Base-by-base conservation (phyloP, 2,888 invertebrate genomes). In the Platynereis dumerilii region DNA sequence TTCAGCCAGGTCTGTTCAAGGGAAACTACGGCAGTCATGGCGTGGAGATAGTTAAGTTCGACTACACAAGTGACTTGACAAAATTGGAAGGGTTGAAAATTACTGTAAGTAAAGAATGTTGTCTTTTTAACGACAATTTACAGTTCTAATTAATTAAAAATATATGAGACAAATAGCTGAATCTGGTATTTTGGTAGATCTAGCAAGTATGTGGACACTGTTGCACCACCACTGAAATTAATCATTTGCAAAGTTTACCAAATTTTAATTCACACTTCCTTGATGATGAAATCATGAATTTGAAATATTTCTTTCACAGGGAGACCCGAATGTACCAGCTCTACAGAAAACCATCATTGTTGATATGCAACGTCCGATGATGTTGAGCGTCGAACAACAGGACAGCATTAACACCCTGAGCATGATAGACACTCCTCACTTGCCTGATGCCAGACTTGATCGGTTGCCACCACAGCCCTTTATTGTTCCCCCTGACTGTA, bases 261-360 rank as follows among this genome's bases (percentile, higher is more conserved):
- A n/a, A n/a, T n/a, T n/a, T n/a, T n/a, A n/a, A n/a, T n/a, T n/a
- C n/a, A n/a, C n/a, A n/a, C n/a, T n/a, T n/a, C n/a, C n/a, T n/a
- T n/a, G n/a, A n/a, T n/a, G n/a, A n/a, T n/a, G n/a, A n/a, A n/a
- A n/a, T n/a, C n/a, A n/a, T n/a, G n/a, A n/a, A n/a, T n/a, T n/a
- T n/a, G n/a, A n/a, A n/a, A n/a, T n/a, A n/a, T n/a, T n/a, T 12
- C 12, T 34, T 34, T 34, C 63, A 2, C 65, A 82, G 81, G 82
- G 82, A 45, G 82, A 82, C 68, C 78, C 77, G 0, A 81, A 81
- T 72, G 78, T 82, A 5, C 82, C 82, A 17, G 78, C 81, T 15
- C 76, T 76, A n/a, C 71, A 81, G 58, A 59, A 78, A 1, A 81
- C 79, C 60, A 68, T 81, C 24, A 54, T 68, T 24, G 78, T 72